Base-by-base conservation (phyloP, 2,113 vertebrate species). In the Albula glossodonta region DNA sequence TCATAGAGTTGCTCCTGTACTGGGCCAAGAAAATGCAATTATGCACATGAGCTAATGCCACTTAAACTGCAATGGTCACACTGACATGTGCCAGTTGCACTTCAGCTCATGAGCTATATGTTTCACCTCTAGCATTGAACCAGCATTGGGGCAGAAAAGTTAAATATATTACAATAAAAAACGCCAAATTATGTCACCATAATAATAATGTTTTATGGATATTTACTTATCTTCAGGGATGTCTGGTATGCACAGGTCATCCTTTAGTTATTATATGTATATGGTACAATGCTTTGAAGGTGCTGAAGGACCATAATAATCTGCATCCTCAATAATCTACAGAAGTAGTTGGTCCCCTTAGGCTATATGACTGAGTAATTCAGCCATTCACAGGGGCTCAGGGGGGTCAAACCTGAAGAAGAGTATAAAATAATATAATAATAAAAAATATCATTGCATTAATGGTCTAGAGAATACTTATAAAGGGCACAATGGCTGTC, bases 51-150 rank as follows among this genome's bases (percentile, higher is more conserved):
- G 86, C 53, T 51, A 31, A 80, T 56, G 12, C 78, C 66, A 84
- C 80, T 87, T 74, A 82, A 82, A 84, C 79, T 13, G n/a, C 66
- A 86, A 86, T 84, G 80, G 84, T 63, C 88, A 66, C 63, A 84
- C 63, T 53, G 63, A 88, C 77, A 82, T 50, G 49, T 51, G 85
- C 83, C 83, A 51, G 87, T 51, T 80, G 78, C 56, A 78, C 84
- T 53, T 79, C 48, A 3, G 53, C 31, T 51, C 4, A 51, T 53
- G 41, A 51, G 41, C 12, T 19, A 51, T 84, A 70, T 81, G 83
- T 66, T 56, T 89, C 49, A 89, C 78, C 2, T 51, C 15, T n/a
- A 80, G 82, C 57, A 10, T 22, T 70, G 49, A 70, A 5, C 3
- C 25, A 17, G 41, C 41, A 31, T 4, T 49, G 60, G 82, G 56